Base-by-base conservation (phyloP, 2,888 invertebrate species). In the Sturmia bella region DNA sequence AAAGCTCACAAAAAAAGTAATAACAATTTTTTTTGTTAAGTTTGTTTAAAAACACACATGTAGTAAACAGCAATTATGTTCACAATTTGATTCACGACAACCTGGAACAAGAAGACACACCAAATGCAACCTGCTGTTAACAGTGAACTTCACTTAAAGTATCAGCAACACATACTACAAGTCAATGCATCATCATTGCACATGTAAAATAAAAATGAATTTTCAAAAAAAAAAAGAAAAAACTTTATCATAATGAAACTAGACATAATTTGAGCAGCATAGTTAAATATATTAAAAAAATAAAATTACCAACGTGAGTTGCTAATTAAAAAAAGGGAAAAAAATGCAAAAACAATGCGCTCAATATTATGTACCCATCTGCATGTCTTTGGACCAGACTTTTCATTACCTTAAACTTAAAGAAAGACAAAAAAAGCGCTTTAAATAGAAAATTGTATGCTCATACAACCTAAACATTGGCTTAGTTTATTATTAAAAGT, bases 261-360 rank as follows among this genome's bases (percentile, higher is more conserved):
- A 45, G 32, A 52, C 41, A 73, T 61, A 79, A 73, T 68, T 63
- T 63, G 48, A 39, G 17, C 21, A 24, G 13, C 32, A 32, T 56
- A 21, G 3, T 37, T 45, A 45, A 37, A 15, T 43, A 32, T 13
- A 50, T 9, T 24, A 24, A 57, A 41, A 48, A 41, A 50, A 32
- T 27, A 27, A 27, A 24, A 59, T 75, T 32, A 59, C 37, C 39
- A 61, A 63, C 56, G 74, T 57, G 69, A 64, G 76, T 61, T 64
- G 32, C 43, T 80, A 68, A 76, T 80, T 70, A 80, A 72, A 70
- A 66, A 43, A 52, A 12, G 64, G n/a, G 37, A 45, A 68, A 19
- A 45, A 59, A 52, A 41, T 12, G 27, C n/a, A 43, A 39, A 61
- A 52, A 61, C 59, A 39, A 52, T 13, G 17, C 19, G 41, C 39